Conservation (phyloP, 1,140 invertebrate genomes). For the Psilanteris sp. region DNA sequence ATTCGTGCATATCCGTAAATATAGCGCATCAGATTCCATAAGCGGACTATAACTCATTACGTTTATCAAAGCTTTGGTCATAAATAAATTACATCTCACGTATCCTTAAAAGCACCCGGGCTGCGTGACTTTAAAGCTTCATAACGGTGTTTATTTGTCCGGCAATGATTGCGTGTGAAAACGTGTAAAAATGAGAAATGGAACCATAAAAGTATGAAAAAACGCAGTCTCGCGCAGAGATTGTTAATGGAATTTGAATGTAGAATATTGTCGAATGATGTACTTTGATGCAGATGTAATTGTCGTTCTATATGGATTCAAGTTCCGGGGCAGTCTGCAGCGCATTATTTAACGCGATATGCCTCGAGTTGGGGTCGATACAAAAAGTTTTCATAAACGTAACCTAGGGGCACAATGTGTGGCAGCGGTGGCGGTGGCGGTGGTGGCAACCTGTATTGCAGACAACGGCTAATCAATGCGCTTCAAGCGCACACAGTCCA, state of each 20-base stretch:
- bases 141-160: too few relatives aligned
- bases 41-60: too few relatives aligned
- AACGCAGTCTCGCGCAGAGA: slow-evolving; percentile 24
- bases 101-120: too few relatives aligned
- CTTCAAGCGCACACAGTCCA: slow-evolving; percentile 76
- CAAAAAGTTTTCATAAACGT: slow-evolving; percentile 77
- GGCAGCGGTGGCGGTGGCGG: slow-evolving; percentile 30
- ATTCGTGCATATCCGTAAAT: too few relatives aligned
- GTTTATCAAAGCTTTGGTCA: too few relatives aligned
- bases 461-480: slow-evolving; percentile 80
- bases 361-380: slow-evolving; percentile 67
- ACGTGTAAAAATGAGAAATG: too few relatives aligned
- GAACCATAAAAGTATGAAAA: background rate
- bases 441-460: slow-evolving; percentile 63
- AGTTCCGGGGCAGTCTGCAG: slow-evolving; percentile 63
- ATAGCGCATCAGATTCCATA: too few relatives aligned
- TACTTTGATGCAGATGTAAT: slow-evolving; percentile 39
- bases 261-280: slow-evolving; percentile 17
- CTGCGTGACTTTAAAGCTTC: too few relatives aligned
- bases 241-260: slow-evolving; percentile 34
- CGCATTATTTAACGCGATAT: slow-evolving; percentile 67
- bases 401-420: slow-evolving; percentile 64
- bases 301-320: slow-evolving; percentile 36
- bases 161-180: too few relatives aligned
- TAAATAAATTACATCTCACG: too few relatives aligned